Evolutionary conservation across 2,113 vertebrate genomes (phyloP).

Genomic region (Pterophyllum scalare): DNA sequence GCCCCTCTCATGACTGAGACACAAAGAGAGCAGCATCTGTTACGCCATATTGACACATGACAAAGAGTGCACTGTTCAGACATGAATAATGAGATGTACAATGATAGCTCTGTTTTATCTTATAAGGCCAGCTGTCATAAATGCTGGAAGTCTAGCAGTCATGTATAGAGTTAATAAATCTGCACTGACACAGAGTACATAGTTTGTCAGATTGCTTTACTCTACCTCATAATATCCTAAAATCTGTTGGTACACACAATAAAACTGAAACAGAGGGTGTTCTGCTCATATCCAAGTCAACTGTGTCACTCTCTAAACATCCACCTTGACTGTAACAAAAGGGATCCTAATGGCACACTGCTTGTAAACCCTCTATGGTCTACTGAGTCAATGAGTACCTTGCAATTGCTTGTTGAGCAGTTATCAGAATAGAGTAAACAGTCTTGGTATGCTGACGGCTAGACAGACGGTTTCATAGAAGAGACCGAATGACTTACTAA

Average conservation of each 20-base stretch:
- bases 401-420: constrained; percentile 52
- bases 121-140: constrained; percentile 19
- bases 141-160: not conserved
- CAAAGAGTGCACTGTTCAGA: constrained; percentile 27
- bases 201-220: constrained; percentile 4
- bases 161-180: not conserved
- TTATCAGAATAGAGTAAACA: constrained; percentile 58
- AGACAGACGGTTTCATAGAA: constrained; percentile 27
- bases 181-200: not conserved
- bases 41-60: constrained; percentile 36
- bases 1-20: not conserved
- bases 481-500: not conserved
- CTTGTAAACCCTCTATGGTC: constrained; percentile 4
- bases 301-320: not conserved
- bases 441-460: constrained; percentile 34
- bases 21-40: constrained; percentile 66
- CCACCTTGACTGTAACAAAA: not conserved
- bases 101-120: constrained; percentile 26
- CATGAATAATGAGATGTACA: constrained; percentile 36
- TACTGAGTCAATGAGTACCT: constrained; percentile 60
- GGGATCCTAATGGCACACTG: not conserved
- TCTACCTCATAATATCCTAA: not conserved
- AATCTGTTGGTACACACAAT: not conserved
- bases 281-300: not conserved
- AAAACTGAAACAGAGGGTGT: not conserved